Evolutionary conservation across 2,113 vertebrate genomes (phyloP).

Genomic region (Podilymbus podiceps): DNA sequence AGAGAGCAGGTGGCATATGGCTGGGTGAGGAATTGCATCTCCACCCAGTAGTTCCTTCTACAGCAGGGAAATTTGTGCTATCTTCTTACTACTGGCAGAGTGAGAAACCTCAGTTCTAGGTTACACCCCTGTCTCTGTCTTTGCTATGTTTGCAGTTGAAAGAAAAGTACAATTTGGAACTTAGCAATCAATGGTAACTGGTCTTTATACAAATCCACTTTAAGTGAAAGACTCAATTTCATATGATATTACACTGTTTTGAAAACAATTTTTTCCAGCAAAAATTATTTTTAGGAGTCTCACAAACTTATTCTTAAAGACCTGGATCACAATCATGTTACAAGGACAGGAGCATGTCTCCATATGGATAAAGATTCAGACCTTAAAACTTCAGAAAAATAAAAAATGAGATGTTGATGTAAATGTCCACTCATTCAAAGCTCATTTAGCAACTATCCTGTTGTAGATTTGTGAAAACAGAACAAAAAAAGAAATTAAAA

Average conservation of each 20-base stretch:
- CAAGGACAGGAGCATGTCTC: neutral
- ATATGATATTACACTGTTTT: constrained; percentile 31
- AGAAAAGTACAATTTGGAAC: neutral
- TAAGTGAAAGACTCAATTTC: constrained; percentile 31
- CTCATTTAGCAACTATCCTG: neutral
- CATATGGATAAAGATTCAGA: neutral
- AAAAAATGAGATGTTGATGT: neutral
- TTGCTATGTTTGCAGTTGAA: neutral
- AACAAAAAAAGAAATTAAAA: neutral
- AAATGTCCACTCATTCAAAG: neutral
- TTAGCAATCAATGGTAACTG: constrained; percentile 13
- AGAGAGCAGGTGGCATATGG: neutral
- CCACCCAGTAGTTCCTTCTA: neutral
- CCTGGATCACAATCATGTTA: neutral
- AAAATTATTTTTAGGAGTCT: constrained; percentile 11
- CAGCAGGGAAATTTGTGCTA: neutral
- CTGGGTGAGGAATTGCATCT: neutral
- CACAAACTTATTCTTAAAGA: constrained; percentile 22
- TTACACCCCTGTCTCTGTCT: neutral
- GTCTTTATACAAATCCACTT: constrained; percentile 59
- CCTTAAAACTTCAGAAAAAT: neutral
- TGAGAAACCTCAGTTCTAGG: neutral
- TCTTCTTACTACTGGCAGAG: neutral
- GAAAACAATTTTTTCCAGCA: constrained; percentile 50
- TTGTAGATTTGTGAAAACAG: neutral